Conservation (phyloP, 1,140 invertebrate species). For the Bombus balteatus region DNA sequence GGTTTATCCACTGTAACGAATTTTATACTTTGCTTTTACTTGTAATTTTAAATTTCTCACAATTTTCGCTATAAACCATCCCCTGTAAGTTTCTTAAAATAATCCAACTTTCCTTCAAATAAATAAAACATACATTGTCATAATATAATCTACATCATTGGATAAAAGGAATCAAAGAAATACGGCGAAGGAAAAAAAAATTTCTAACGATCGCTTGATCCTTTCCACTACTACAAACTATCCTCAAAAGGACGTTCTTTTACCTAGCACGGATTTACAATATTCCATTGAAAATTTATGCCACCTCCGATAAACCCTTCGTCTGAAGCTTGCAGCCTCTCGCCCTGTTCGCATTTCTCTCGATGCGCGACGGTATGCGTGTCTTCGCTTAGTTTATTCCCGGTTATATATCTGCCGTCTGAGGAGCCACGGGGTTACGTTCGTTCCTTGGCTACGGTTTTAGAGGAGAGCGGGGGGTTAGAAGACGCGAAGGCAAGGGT, state of each 20-base stretch:
- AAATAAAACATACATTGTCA: no score
- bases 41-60: no score
- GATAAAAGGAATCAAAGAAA: neutral
- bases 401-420: conserved; percentile 46
- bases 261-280: conserved; percentile 54
- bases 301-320: conserved; percentile 54
- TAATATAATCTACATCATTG: no score
- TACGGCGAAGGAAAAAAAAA: neutral
- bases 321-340: conserved; percentile 6
- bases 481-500: no score
- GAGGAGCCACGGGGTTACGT: conserved; percentile 44
- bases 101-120: no score
- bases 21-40: no score
- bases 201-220: no score
- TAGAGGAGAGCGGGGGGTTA: neutral
- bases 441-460: conserved; percentile 31
- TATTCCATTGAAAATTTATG: conserved; percentile 67
- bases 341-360: neutral
- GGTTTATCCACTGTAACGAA: no score
- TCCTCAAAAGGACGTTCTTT: neutral
- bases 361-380: conserved; percentile 9
- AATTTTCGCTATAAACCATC: no score
- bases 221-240: neutral
- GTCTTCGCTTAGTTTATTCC: conserved; percentile 60
- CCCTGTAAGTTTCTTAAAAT: no score